These are phyloP conservation scores for Lordiphosa fenestrarum DNA, from an alignment of 2,888 invertebrate genomes.

Conservation along the genomic window DNA sequence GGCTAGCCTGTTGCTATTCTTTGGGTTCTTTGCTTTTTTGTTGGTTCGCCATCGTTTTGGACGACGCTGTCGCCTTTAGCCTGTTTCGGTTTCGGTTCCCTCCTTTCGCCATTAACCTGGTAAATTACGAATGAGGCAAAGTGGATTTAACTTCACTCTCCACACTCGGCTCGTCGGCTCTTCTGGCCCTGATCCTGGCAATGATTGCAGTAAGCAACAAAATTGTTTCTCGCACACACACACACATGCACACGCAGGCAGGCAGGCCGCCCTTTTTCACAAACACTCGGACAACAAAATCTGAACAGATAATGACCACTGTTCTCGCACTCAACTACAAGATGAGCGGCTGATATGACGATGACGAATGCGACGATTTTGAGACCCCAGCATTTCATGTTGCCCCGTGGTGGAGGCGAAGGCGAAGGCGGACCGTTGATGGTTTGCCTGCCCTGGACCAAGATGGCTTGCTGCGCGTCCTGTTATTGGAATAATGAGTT, in stretches of 20 bases:
- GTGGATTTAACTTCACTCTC: constrained; percentile 55
- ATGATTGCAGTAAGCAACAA: constrained; percentile 66
- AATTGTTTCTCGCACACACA: constrained; percentile 54
- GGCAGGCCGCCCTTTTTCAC: constrained; percentile 34
- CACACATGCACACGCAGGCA: constrained; percentile 14
- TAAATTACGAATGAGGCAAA: constrained; percentile 71
- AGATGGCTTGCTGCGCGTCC: constrained; percentile 50
- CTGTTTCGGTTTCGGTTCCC: constrained; percentile 34
- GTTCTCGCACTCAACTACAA: constrained; percentile 70
- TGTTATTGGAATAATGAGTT: constrained; percentile 76
- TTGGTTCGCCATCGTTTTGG: constrained; percentile 26
- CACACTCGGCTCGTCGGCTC: constrained; percentile 13
- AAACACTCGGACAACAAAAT: constrained; percentile 58
- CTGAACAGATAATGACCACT: constrained; percentile 72
- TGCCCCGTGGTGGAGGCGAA: constrained; percentile 25
- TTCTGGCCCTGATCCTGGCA: constrained; percentile 60
- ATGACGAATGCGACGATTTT: constrained; percentile 70
- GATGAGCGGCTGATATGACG: constrained; percentile 72
- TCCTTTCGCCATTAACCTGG: constrained; percentile 67
- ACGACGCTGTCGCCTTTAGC: constrained; percentile 60
- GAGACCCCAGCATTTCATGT: constrained; percentile 44
- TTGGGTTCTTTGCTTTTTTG: constrained; percentile 7
- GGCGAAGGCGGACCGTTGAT: constrained; percentile 30
- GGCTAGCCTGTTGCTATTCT: neutral
- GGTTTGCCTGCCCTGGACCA: constrained; percentile 25